Conservation (phyloP, 2,888 invertebrate genomes). For the Amphipoea lucens region DNA sequence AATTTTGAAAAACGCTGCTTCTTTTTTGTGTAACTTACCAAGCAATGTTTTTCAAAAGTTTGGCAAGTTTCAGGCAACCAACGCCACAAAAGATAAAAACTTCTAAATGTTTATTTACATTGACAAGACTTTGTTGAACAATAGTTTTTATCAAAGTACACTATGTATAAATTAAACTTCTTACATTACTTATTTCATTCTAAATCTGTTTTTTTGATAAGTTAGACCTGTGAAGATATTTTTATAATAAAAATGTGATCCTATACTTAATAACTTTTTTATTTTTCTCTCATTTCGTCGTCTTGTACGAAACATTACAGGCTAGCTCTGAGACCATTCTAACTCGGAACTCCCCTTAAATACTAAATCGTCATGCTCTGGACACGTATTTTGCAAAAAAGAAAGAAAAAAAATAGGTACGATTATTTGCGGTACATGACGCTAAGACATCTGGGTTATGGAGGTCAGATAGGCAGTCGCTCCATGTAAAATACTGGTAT, state of each 20-base stretch:
- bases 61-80: background rate
- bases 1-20: background rate
- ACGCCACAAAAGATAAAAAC: background rate
- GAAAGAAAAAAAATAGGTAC: background rate
- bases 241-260: constrained; percentile 36
- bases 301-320: background rate
- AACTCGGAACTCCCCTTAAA: background rate
- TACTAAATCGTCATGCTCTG: background rate
- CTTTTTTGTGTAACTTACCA: background rate
- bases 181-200: background rate
- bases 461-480: too few species aligned
- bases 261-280: background rate
- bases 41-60: background rate
- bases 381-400: background rate
- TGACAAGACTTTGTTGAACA: background rate
- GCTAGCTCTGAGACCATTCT: background rate
- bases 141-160: constrained; percentile 22
- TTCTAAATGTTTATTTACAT: background rate
- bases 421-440: background rate
- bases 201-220: constrained; percentile 28
- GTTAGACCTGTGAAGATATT: constrained; percentile 43
- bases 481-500: too few species aligned
- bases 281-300: background rate
- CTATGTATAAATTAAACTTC: constrained; percentile 19
- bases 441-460: too few species aligned